Evolutionary conservation across 2,888 invertebrate species (phyloP), one percentile per base, ranked within the genome.

Genomic region (Lepidonotus clava): DNA sequence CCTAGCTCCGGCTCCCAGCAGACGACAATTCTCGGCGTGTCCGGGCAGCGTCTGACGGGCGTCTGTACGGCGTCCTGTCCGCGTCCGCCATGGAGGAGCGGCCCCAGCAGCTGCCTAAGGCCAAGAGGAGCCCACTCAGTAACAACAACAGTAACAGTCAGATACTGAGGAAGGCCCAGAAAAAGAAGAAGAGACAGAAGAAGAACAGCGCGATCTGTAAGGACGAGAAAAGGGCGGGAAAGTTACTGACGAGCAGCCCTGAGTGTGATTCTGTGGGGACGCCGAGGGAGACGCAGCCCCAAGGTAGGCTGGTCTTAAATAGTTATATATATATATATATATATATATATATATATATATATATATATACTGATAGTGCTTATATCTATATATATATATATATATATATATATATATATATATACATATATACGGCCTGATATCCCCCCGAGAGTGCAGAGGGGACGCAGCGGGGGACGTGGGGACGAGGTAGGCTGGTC

Each of bases 31-130:
- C 5, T 53, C 28, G 28, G 11, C 61, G 61, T 28, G 61, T 18
- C 61, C 61, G 24, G 61, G 28, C 61, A 24, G 61, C n/a, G n/a
- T n/a, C n/a, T n/a, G 61, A 61, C 61, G 61, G 28, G 61, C 61
- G 61, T n/a, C n/a, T n/a, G n/a, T n/a, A n/a, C n/a, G n/a, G n/a
- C n/a, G 61, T 32, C 28, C n/a, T 61, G 28, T 28, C 61, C 28
- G 61, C 24, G 24, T 18, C 61, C 61, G 61, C 61, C 61, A 61
- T 61, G 61, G 61, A 61, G 28, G 28, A 18, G 28, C 24, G 61
- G 61, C 11, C 11, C n/a, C 28, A 24, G 28, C 28, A 11, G 21
- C 61, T 11, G 28, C n/a, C n/a, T n/a, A 61, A 61, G 24, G 11
- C 28, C 24, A 61, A 61, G 61, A 61, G 28, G 28, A 61, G 61